These are phyloP conservation scores for Lepus townsendii DNA, from an alignment of 2,797 vertebrate genomes.

Conservation along the genomic window DNA sequence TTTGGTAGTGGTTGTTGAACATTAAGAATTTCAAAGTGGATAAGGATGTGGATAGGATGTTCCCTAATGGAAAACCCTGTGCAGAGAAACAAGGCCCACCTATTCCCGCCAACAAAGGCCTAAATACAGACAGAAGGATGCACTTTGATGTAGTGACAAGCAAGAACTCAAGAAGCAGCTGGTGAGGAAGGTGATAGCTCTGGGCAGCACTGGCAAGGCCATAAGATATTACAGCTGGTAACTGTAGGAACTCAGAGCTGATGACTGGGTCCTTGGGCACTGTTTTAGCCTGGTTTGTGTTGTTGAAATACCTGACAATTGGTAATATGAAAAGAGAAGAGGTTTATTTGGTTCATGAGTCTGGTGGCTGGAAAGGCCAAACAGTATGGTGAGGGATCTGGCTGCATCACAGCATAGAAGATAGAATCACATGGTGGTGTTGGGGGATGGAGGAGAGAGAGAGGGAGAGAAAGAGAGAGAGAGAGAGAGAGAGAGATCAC, in stretches of 20 bases:
- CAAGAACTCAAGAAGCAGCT: neutral
- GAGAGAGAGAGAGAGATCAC: too few species aligned
- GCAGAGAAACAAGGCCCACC: neutral
- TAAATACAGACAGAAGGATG: neutral
- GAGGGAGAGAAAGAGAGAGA: too few species aligned
- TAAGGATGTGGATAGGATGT: neutral
- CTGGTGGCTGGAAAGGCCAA: too few species aligned
- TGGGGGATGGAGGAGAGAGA: too few species aligned
- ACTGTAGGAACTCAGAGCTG: neutral
- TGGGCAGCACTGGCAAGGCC: neutral
- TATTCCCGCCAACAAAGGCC: neutral
- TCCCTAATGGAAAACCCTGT: neutral
- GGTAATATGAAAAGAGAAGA: too few species aligned
- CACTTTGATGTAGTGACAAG: neutral
- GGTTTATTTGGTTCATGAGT: too few species aligned
- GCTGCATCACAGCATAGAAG: too few species aligned
- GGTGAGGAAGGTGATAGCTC: neutral
- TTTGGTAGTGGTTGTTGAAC: neutral
- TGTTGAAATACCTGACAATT: too few species aligned
- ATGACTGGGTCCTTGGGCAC: too few species aligned
- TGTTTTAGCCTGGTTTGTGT: too few species aligned
- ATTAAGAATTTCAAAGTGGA: slow-evolving; percentile 14
- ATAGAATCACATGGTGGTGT: too few species aligned
- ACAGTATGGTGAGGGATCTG: too few species aligned
- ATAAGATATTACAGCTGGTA: neutral